These are phyloP conservation scores for Harpalus rufipes DNA, from an alignment of 2,888 invertebrate genomes.

Conservation along the genomic window DNA sequence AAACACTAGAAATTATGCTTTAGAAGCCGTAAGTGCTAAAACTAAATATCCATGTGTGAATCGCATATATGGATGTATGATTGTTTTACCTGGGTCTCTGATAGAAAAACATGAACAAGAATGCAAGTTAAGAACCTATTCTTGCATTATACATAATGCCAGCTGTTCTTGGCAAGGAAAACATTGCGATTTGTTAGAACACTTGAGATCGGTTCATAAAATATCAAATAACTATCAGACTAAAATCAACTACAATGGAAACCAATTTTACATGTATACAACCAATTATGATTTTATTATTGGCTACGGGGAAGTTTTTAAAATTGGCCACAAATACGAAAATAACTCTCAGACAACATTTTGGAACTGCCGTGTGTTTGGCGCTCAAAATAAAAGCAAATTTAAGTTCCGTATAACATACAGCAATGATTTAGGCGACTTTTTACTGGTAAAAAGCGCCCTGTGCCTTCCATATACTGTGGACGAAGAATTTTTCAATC, in stretches of 20 bases:
- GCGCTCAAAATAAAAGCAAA: constrained; percentile 43
- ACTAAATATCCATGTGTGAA: constrained; percentile 73
- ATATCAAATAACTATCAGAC: constrained; percentile 37
- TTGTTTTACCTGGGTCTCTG: constrained; percentile 47
- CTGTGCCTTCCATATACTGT: constrained; percentile 39
- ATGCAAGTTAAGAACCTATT: constrained; percentile 56
- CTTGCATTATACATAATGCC: constrained; percentile 55
- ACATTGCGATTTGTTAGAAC: constrained; percentile 56
- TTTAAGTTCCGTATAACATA: constrained; percentile 55
- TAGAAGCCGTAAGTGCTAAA: constrained; percentile 73
- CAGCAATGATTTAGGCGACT: constrained; percentile 56
- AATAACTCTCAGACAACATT: constrained; percentile 63
- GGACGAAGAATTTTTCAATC: constrained; percentile 61
- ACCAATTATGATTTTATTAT: constrained; percentile 60
- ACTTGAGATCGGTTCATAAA: constrained; percentile 56
- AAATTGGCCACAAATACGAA: constrained; percentile 63
- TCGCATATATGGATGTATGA: constrained; percentile 69
- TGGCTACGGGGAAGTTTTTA: constrained; percentile 56
- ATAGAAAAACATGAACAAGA: constrained; percentile 65
- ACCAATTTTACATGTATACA: constrained; percentile 59
- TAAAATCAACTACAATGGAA: constrained; percentile 52
- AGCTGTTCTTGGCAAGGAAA: constrained; percentile 62
- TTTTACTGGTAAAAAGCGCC: constrained; percentile 45
- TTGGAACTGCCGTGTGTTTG: constrained; percentile 60
- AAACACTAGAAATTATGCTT: constrained; percentile 73